Base-by-base conservation (phyloP, 2,113 vertebrate genomes). In the Gorsachius goisagi region DNA sequence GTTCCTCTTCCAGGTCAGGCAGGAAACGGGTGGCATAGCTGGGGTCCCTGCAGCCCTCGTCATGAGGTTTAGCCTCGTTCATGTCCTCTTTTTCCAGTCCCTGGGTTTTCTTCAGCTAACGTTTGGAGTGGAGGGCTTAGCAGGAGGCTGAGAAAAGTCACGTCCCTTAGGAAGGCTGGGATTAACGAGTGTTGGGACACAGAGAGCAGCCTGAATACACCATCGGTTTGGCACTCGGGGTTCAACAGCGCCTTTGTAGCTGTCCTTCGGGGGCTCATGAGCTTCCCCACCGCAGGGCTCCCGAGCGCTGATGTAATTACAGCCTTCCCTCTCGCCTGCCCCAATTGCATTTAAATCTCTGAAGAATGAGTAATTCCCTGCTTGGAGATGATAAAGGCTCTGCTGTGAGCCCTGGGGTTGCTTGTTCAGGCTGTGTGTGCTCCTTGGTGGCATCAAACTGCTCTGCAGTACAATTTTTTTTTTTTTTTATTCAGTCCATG, bases 1-100 rank as follows among this genome's bases (percentile, higher is more conserved):
- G 74, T 95, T 97, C 91, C 75, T 95, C 96, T 97, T 97, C 91
- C 95, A 94, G 95, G 95, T 97, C 89, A 89, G 63, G 85, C 74
- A 84, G 95, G 95, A 96, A 96, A 89, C 12, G 56, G 6, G 91
- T 93, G 91, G 90, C 82, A 87, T 44, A 81, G 35, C 76, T 73
- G 88, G 71, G 86, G 85, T 49, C 72, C 17, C 63, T 20, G 45
- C 50, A 8, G 66, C 3, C 12, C n/a, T 56, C 14, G 0, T 20
- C 3, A 0, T 0, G 4, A 79, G n/a, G 28, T 50, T 52, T 53
- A 21, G 49, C 3, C 32, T 2, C 15, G 1, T 35, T 32, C 33
- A 1, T 3, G 27, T 49, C 23, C 21, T 23, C 39, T 45, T 1
- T n/a, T 56, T 17, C 5, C 53, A 76, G 44, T 19, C 73, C 15